These are phyloP conservation scores for Pseudotriccus pelzelni DNA, from an alignment of 2,797 vertebrate genomes.

Conservation along the genomic window DNA sequence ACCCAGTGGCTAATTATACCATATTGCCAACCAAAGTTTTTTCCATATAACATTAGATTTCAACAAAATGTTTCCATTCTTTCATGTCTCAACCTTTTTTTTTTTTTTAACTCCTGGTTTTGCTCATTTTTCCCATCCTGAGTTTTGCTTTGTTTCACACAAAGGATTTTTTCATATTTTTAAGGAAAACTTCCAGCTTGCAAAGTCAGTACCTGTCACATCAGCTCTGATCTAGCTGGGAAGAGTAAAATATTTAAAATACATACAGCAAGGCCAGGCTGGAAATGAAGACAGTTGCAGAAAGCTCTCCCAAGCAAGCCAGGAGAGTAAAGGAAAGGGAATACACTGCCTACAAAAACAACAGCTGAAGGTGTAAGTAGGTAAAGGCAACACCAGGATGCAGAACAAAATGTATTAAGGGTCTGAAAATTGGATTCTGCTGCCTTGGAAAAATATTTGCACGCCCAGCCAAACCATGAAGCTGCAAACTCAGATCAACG, in stretches of 20 bases:
- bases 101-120: not conserved
- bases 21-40: conserved; percentile 20
- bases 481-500: not conserved
- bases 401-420: not conserved
- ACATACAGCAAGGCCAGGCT: not conserved
- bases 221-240: not conserved
- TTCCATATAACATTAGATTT: conserved; percentile 44
- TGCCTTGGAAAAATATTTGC: not conserved
- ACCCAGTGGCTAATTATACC: conserved; percentile 45
- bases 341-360: not conserved
- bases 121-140: not conserved
- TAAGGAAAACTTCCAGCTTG: not conserved
- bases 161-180: not conserved
- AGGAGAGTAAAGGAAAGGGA: not conserved
- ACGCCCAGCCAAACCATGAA: not conserved
- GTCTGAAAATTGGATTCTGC: not conserved
- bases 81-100: not conserved
- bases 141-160: not conserved
- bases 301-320: not conserved
- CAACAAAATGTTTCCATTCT: conserved; percentile 51
- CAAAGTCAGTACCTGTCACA: not conserved
- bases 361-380: not conserved
- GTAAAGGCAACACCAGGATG: not conserved
- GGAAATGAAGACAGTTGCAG: not conserved
- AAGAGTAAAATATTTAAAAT: not conserved